phyloP scores from a whole-genome alignment of 2,113 vertebrate species.

The Sclerurus mexicanus region DNA sequence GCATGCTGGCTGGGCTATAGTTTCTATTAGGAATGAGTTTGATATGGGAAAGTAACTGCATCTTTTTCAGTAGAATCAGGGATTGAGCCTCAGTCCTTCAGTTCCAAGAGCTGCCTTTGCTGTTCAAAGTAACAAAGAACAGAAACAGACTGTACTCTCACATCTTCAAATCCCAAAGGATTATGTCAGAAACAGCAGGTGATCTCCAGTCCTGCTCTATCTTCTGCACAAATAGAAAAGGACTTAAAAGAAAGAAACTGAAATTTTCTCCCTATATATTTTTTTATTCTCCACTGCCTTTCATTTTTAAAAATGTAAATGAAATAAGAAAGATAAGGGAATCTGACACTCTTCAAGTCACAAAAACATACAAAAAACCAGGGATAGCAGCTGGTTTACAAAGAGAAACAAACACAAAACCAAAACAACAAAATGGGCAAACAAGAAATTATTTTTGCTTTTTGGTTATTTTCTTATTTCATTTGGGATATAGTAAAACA shows the following conservation, averaged over 20 bases:
- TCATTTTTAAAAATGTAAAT: not conserved
- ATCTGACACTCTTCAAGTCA: not conserved
- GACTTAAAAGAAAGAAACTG: not conserved
- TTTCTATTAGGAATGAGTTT: not conserved
- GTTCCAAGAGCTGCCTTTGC: not conserved
- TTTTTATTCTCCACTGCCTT: not conserved
- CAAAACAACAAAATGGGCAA: not conserved
- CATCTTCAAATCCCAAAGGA: constrained; percentile 39
- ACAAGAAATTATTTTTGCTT: not conserved
- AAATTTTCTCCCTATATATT: not conserved
- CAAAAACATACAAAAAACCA: not conserved
- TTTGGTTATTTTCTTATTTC: not conserved
- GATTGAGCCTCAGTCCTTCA: not conserved
- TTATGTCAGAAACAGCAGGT: constrained; percentile 32
- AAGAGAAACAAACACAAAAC: not conserved
- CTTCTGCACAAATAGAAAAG: not conserved
- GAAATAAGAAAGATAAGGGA: not conserved
- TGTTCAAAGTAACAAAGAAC: constrained; percentile 19
- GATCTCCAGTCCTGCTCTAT: constrained; percentile 14
- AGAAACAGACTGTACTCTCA: constrained; percentile 1
- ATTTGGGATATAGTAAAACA: not conserved
- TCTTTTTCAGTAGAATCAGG: not conserved
- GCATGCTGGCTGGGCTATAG: not conserved
- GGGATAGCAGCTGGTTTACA: not conserved
- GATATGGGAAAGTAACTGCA: not conserved